Evolutionary conservation across 2,113 vertebrate genomes (phyloP).

Genomic region (Bos javanicus): DNA sequence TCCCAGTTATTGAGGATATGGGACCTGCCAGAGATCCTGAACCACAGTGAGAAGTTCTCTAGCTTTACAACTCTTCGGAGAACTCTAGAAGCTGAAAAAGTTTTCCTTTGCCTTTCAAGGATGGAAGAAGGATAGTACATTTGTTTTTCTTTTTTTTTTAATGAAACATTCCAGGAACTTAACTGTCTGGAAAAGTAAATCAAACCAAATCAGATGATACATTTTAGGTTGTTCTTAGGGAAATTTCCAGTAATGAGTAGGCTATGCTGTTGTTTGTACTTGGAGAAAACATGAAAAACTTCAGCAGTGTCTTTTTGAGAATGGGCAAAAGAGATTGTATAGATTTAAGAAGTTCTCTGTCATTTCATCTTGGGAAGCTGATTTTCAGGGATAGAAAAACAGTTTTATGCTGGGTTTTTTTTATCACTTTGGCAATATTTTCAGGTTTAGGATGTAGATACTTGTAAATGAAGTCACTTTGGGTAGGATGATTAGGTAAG

Average conservation of each 20-base stretch:
- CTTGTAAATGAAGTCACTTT: not conserved
- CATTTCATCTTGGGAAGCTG: not conserved
- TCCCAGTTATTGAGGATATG: not conserved
- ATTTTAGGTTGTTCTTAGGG: not conserved
- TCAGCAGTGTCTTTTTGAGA: not conserved
- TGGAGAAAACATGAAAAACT: slow-evolving; percentile 13
- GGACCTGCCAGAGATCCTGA: not conserved
- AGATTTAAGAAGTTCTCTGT: not conserved
- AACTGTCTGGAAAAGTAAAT: slow-evolving; percentile 29
- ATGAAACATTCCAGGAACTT: slow-evolving; percentile 1
- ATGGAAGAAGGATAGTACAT: not conserved
- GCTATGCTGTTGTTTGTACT: not conserved
- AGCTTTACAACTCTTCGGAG: not conserved
- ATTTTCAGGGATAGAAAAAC: not conserved
- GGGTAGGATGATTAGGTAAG: not conserved
- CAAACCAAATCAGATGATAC: not conserved
- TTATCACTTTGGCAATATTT: not conserved
- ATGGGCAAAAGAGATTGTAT: not conserved
- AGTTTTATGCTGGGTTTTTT: not conserved
- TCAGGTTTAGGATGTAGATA: not conserved
- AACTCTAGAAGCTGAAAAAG: slow-evolving; percentile 13
- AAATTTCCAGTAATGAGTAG: slow-evolving; percentile 1
- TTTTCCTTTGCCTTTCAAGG: not conserved
- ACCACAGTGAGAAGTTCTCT: not conserved
- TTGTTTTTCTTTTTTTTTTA: not conserved